phyloP scores from a whole-genome alignment of 2,888 invertebrate genomes.

The Parnassius mnemosyne region DNA sequence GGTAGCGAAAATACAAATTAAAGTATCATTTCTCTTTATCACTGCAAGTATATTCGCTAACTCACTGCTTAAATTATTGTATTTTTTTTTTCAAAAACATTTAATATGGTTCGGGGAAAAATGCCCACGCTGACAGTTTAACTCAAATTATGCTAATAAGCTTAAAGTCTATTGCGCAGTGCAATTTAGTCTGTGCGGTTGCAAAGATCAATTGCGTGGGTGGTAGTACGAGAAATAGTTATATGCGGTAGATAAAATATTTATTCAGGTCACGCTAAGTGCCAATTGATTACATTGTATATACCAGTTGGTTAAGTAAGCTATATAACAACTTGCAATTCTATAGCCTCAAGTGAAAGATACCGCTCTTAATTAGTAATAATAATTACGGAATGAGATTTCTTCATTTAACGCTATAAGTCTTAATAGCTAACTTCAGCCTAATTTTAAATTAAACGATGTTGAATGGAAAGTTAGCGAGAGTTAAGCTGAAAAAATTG shows the following conservation, averaged over 20 bases:
- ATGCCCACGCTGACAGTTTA: not conserved
- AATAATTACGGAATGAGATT: conserved; percentile 3
- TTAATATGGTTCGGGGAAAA: too few species aligned
- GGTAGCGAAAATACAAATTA: too few species aligned
- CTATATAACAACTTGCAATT: not conserved
- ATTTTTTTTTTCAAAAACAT: too few species aligned
- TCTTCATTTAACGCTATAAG: conserved; percentile 4
- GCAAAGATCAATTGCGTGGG: conserved; percentile 16
- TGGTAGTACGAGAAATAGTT: conserved; percentile 19
- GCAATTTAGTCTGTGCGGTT: conserved; percentile 8
- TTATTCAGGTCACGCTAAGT: conserved; percentile 22
- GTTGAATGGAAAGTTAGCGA: conserved; percentile 39
- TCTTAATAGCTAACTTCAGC: conserved; percentile 29
- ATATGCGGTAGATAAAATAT: conserved; percentile 17
- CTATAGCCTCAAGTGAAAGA: too few species aligned
- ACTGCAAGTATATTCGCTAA: too few species aligned
- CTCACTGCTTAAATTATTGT: too few species aligned
- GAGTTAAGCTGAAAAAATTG: conserved; percentile 45
- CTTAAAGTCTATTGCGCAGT: conserved; percentile 9
- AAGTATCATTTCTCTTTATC: too few species aligned
- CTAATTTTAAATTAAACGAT: conserved; percentile 39
- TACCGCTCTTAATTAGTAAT: not conserved
- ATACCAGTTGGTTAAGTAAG: conserved; percentile 3
- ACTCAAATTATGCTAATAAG: not conserved
- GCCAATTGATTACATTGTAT: conserved; percentile 19